Evolutionary conservation across 2,797 vertebrate genomes (phyloP).

Genomic region (Myripristis jacobus): DNA sequence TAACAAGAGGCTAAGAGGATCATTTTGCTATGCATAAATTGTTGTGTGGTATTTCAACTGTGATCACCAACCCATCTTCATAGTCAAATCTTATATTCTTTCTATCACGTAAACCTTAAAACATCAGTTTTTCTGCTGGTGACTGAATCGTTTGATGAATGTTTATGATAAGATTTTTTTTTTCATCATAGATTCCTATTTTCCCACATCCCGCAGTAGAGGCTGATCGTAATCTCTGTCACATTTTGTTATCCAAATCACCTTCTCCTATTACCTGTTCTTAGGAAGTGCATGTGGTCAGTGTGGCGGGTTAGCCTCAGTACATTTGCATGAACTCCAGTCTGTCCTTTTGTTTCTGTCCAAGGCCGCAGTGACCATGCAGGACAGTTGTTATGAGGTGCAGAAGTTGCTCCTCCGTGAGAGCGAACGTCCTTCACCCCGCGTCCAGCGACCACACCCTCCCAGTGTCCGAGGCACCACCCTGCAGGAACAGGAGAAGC

Average conservation of each 20-base stretch:
- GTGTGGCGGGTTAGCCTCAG: conserved; percentile 8
- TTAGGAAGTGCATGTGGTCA: conserved; percentile 10
- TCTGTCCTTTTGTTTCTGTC: neutral
- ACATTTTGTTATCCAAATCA: conserved; percentile 63
- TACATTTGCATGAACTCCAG: conserved; percentile 13
- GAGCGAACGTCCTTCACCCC: conserved; percentile 73
- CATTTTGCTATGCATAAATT: conserved; percentile 28
- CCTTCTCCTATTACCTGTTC: neutral
- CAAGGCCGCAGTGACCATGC: conserved; percentile 90
- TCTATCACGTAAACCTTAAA: conserved; percentile 21
- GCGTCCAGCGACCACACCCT: conserved; percentile 42
- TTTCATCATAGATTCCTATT: too few species aligned
- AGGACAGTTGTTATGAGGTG: conserved; percentile 91
- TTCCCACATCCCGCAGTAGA: neutral
- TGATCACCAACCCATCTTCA: conserved; percentile 61
- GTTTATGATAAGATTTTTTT: neutral
- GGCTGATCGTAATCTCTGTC: conserved; percentile 22
- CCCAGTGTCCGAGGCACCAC: conserved; percentile 69
- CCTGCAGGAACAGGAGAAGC: conserved; percentile 88
- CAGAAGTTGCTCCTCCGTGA: conserved; percentile 86
- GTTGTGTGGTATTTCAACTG: neutral
- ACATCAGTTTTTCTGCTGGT: neutral
- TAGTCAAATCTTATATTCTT: conserved; percentile 56
- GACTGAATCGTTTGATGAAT: neutral
- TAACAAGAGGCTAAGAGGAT: conserved; percentile 28